These are phyloP conservation scores for Macropodus opercularis DNA, from an alignment of 2,797 vertebrate genomes.

Conservation along the genomic window DNA sequence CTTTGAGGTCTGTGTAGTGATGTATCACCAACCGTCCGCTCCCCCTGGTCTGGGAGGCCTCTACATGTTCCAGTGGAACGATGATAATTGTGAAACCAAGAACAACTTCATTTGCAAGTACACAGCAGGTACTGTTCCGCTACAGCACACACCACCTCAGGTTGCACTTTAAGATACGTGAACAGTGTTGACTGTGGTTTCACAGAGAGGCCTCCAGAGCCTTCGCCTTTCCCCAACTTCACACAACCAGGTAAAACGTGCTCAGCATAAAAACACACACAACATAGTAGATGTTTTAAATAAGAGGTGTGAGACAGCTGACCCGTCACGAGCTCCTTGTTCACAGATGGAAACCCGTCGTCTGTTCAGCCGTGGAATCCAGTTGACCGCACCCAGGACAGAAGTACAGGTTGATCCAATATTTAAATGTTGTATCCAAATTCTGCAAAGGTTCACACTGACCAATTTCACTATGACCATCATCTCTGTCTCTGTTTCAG, in stretches of 20 bases:
- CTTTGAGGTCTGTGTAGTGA: slow-evolving; percentile 94
- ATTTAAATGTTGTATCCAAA: neutral
- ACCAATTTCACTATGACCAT: neutral
- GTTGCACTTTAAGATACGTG: neutral
- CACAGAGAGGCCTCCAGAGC: slow-evolving; percentile 65
- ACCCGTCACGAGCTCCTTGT: neutral
- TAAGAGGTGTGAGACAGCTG: neutral
- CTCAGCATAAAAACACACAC: neutral
- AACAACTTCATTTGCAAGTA: slow-evolving; percentile 99
- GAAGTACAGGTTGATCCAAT: slow-evolving; percentile 55
- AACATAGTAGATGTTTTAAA: neutral
- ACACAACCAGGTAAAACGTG: slow-evolving; percentile 70
- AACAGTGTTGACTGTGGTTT: slow-evolving; percentile 9
- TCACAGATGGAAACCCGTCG: slow-evolving; percentile 69
- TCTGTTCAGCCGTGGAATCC: slow-evolving; percentile 69
- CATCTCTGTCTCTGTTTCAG: slow-evolving; percentile 37
- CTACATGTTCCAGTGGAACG: slow-evolving; percentile 98
- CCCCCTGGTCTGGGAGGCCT: slow-evolving; percentile 83
- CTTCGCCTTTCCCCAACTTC: slow-evolving; percentile 64
- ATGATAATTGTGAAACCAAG: slow-evolving; percentile 94
- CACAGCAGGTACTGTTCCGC: slow-evolving; percentile 82
- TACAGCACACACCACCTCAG: neutral
- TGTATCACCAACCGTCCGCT: slow-evolving; percentile 96
- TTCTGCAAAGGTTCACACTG: accelerated
- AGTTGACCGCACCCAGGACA: slow-evolving; percentile 62